phyloP scores from a whole-genome alignment of 2,888 invertebrate species.

The Drosophila quinaria region DNA sequence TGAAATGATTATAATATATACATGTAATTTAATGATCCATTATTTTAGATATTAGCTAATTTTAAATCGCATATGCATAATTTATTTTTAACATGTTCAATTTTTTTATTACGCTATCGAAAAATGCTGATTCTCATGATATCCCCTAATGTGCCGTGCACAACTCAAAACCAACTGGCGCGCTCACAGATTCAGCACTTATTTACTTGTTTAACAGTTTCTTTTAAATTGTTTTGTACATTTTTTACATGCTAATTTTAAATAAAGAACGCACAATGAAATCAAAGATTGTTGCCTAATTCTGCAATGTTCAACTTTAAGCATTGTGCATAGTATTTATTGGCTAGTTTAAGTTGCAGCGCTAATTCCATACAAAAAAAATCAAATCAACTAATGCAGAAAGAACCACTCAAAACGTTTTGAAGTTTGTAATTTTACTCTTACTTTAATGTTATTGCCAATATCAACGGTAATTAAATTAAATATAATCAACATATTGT shows the following conservation, averaged over 20 bases:
- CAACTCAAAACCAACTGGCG: slow-evolving; percentile 2
- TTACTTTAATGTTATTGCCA: slow-evolving; percentile 75
- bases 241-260: slow-evolving; percentile 30
- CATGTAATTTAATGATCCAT: slow-evolving; percentile 43
- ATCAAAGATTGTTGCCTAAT: slow-evolving; percentile 14
- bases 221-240: slow-evolving; percentile 58
- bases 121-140: slow-evolving; percentile 32
- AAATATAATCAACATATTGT: slow-evolving; percentile 53
- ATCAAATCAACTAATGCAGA: slow-evolving; percentile 12
- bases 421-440: slow-evolving; percentile 63
- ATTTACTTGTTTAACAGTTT: slow-evolving; percentile 35
- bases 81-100: slow-evolving; percentile 49
- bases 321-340: slow-evolving; percentile 51
- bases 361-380: slow-evolving; percentile 56
- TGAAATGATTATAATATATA: slow-evolving; percentile 33
- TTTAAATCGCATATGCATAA: slow-evolving; percentile 38
- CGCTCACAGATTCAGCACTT: slow-evolving; percentile 44
- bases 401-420: slow-evolving; percentile 43
- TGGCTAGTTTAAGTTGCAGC: slow-evolving; percentile 60
- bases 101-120: slow-evolving; percentile 23
- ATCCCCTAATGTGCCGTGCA: slow-evolving; percentile 56
- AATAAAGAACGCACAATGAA: slow-evolving; percentile 46
- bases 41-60: slow-evolving; percentile 58
- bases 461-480: slow-evolving; percentile 64
- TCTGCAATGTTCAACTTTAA: slow-evolving; percentile 16